Percentiles rank a stretch among this genome's conserved stretches.
These are phyloP conservation scores for Catalaphyllia jardinei DNA, from an alignment of 64 coral and sea anemone species.

Conservation along the genomic window DNA sequence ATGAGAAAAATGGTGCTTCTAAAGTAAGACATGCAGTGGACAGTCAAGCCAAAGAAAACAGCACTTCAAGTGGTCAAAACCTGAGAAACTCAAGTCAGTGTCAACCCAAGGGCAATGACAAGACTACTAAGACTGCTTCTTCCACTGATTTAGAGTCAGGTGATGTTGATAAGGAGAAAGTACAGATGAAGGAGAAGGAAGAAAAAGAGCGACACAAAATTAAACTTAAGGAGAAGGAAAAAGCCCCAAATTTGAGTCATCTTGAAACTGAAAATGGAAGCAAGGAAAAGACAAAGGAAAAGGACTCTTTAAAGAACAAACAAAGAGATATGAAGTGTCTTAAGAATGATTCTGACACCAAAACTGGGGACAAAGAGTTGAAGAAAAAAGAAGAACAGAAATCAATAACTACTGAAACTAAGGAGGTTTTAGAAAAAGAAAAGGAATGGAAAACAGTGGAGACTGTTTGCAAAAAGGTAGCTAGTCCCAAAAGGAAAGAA, in stretches of 20 bases:
- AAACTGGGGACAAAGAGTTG: constrained; percentile 18
- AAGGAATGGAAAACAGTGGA: constrained; percentile 39
- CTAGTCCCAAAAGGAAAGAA: constrained; percentile 22
- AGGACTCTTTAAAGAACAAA: constrained; percentile 37
- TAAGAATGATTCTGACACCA: constrained; percentile 4
- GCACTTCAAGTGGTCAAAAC: background rate
- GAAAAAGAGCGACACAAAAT: constrained; percentile 33
- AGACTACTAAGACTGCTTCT: constrained; percentile 28
- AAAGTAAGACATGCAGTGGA: constrained; percentile 15
- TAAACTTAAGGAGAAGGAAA: constrained; percentile 54
- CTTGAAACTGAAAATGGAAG: constrained; percentile 34
- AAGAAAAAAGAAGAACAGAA: constrained; percentile 34
- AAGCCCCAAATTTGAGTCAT: constrained; percentile 10
- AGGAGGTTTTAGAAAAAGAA: constrained; percentile 27
- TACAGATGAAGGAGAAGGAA: constrained; percentile 55
- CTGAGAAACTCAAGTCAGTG: background rate
- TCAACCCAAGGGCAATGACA: constrained; percentile 25
- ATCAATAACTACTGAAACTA: constrained; percentile 14
- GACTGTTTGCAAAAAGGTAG: constrained; percentile 22
- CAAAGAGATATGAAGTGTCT: constrained; percentile 6
- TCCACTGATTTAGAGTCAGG: constrained; percentile 50
- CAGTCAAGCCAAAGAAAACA: constrained; percentile 29
- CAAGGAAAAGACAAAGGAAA: constrained; percentile 66
- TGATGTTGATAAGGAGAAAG: constrained; percentile 64
- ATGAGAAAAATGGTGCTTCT: background rate